A percentile compares a stretch with the other conserved stretches of the same genome.
These are phyloP conservation scores for Brachystomella parvula DNA, from an alignment of 1,140 invertebrate genomes.

Conservation along the genomic window DNA sequence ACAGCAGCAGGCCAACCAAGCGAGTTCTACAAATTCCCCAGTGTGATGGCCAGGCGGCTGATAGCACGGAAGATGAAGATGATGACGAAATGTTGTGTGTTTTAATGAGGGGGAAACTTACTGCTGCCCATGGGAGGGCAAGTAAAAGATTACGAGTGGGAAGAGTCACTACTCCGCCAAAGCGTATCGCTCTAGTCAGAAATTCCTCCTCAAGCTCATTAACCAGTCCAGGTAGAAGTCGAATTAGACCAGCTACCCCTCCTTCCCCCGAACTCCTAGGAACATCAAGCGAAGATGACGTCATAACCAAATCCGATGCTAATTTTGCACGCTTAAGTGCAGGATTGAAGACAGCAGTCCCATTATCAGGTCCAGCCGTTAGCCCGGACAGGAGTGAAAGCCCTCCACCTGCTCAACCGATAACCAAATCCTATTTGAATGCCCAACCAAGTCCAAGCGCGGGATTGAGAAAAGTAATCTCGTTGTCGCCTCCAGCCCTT, in stretches of 20 bases:
- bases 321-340: neutral
- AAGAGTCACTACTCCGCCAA: neutral
- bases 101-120: no score
- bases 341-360: no score
- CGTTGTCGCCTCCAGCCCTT: no score
- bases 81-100: neutral
- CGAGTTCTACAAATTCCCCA: no score
- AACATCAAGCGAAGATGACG: neutral
- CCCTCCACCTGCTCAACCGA: no score
- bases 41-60: neutral
- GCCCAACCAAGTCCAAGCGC: no score
- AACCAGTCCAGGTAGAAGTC: neutral
- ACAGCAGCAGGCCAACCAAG: neutral
- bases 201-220: neutral
- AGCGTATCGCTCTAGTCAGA: neutral
- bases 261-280: neutral
- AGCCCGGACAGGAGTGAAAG: no score
- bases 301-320: neutral
- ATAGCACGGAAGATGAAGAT: neutral
- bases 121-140: no score
- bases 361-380: no score
- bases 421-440: no score
- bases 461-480: no score
- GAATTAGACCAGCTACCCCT: neutral
- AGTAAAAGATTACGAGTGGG: no score